A percentile compares a stretch with the other conserved stretches of the same genome.
Conservation (phyloP, 2,113 vertebrate species). For the Myocastor coypus region DNA sequence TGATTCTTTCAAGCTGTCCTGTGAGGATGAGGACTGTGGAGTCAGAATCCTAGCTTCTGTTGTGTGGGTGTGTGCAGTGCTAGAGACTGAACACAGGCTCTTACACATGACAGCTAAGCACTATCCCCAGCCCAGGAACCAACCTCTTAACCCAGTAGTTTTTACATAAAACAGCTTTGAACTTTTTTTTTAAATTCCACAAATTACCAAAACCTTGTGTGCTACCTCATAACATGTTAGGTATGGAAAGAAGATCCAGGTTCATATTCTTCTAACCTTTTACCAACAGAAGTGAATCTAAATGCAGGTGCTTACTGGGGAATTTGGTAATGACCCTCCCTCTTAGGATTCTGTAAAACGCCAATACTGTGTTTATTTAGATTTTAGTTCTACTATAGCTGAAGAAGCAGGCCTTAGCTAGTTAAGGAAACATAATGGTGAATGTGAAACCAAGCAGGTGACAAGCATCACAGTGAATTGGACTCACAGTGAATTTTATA, state of each 20-base stretch:
- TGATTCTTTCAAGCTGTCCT: neutral
- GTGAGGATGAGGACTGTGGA: neutral
- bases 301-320: neutral
- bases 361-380: neutral
- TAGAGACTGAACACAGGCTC: neutral
- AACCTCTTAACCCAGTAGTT: neutral
- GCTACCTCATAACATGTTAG: neutral
- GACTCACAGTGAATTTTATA: too few relatives aligned
- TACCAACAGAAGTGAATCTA: neutral
- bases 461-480: neutral
- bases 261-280: neutral
- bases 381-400: neutral
- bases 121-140: neutral
- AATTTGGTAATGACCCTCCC: neutral
- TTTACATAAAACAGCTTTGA: neutral
- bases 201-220: neutral
- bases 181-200: neutral
- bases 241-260: neutral
- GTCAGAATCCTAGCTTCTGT: neutral
- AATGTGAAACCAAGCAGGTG: neutral
- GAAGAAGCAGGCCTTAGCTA: neutral
- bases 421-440: neutral
- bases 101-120: neutral
- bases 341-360: neutral
- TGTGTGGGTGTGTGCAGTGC: neutral